Base-by-base conservation (phyloP, 2,888 invertebrate species). In the Papilio demoleus region DNA sequence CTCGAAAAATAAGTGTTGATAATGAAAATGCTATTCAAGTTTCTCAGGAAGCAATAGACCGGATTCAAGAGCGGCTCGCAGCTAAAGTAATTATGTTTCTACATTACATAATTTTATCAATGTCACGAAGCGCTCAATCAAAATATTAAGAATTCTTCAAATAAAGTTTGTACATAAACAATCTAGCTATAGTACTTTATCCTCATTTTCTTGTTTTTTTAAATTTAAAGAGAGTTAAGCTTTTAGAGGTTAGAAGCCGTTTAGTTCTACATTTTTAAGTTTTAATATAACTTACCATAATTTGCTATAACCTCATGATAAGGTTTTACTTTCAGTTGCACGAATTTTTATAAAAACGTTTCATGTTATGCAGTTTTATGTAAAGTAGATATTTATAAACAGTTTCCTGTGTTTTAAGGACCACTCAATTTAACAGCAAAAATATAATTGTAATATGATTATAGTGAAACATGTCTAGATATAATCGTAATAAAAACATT, bases 41-140 rank as follows among this genome's bases (percentile, higher is more conserved):
- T 72, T 92, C 92, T 68, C 91, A 91, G 79, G 91, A 92, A 65
- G 92, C 92, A 22, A 79, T 92, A 84, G 88, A 91, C 70, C 84
- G 92, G 79, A 89, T 92, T 89, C 88, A 92, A 78, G 78, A 84
- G 69, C 90, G 90, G 76, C 84, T 91, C 69, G 80, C 80, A 68
- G 81, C 87, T 74, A 88, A 86, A 83, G 92, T 92, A 90, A 88
- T 83, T 87, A 86, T 82, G 76, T 81, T 81, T 75, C 77, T 82
- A 77, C 82, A 91, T 92, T 92, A 92, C 90, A 92, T 92, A 92
- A 92, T 92, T 90, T 79, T 74, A 77, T 85, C 89, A 90, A 88
- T 90, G 90, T 90, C 92, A 90, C 79, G 78, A 79, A 79, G 80
- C 76, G 77, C 68, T 82, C 78, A 74, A 79, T 76, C 77, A 81